Conservation (phyloP, 2,113 vertebrate genomes). For the Urocolius indicus region DNA sequence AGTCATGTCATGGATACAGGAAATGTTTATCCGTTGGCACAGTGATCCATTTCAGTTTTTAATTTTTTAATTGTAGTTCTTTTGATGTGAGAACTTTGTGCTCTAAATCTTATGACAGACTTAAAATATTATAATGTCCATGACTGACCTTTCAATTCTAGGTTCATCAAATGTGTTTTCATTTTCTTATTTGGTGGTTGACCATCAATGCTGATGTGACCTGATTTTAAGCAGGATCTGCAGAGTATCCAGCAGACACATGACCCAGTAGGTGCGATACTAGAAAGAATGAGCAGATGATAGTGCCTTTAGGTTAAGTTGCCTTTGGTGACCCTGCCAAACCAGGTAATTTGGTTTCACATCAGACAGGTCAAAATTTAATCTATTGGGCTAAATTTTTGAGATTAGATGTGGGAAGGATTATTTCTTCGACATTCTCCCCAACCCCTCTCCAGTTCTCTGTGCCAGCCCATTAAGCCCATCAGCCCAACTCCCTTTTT, state of each 20-base stretch:
- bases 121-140: background rate
- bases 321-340: background rate
- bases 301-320: background rate
- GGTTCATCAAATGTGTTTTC: background rate
- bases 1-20: background rate
- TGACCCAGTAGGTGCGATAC: background rate
- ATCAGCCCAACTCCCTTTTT: background rate
- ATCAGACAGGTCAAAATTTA: background rate
- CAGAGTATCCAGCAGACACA: background rate
- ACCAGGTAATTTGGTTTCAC: background rate
- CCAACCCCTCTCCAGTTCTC: background rate
- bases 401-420: background rate
- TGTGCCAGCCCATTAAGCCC: background rate
- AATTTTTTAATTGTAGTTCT: background rate
- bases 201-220: background rate
- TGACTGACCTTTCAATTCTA: background rate
- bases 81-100: background rate
- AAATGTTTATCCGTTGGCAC: background rate
- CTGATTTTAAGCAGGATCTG: background rate
- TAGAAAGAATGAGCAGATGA: background rate
- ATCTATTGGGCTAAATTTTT: background rate
- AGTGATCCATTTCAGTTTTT: background rate
- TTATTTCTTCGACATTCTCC: background rate
- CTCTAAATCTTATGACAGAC: background rate
- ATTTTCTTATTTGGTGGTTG: background rate